Evolutionary conservation across 1,140 invertebrate species (phyloP).

Genomic region (Carposina sasakii): DNA sequence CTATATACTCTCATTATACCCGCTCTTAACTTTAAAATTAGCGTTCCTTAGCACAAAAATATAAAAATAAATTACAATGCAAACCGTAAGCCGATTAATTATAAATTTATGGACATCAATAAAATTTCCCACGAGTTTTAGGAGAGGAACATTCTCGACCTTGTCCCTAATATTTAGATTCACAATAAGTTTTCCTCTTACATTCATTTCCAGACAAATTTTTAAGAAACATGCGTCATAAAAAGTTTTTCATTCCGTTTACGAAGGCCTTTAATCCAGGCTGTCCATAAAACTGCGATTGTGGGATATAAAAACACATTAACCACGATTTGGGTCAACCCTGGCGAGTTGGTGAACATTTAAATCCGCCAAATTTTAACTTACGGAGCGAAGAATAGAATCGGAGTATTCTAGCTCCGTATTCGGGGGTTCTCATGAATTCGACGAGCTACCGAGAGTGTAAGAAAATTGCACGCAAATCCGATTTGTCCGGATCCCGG

Average conservation of each 20-base stretch:
- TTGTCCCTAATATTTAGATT: not conserved
- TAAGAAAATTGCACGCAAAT: constrained; percentile 65
- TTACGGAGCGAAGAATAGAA: constrained; percentile 30
- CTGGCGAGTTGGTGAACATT: constrained; percentile 30
- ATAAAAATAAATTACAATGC: too few relatives aligned
- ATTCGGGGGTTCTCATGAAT: constrained; percentile 42
- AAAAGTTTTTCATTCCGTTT: not conserved
- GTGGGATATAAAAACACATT: not conserved
- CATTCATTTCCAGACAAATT: not conserved
- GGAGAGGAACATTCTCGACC: too few relatives aligned
- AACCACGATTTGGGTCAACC: constrained; percentile 21
- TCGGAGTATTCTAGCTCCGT: constrained; percentile 39
- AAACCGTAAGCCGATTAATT: too few relatives aligned
- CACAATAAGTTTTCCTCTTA: not conserved
- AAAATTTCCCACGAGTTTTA: too few relatives aligned
- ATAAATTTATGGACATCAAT: too few relatives aligned
- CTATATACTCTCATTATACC: too few relatives aligned
- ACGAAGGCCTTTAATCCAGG: not conserved
- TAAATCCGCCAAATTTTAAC: constrained; percentile 45
- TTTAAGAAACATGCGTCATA: not conserved
- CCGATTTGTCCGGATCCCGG: constrained; percentile 53
- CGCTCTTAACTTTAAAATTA: too few relatives aligned
- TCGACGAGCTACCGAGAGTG: constrained; percentile 47
- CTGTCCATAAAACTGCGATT: not conserved
- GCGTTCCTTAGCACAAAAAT: too few relatives aligned